These are phyloP conservation scores for Microplitis manilae DNA, from an alignment of 2,888 invertebrate species.

Conservation along the genomic window DNA sequence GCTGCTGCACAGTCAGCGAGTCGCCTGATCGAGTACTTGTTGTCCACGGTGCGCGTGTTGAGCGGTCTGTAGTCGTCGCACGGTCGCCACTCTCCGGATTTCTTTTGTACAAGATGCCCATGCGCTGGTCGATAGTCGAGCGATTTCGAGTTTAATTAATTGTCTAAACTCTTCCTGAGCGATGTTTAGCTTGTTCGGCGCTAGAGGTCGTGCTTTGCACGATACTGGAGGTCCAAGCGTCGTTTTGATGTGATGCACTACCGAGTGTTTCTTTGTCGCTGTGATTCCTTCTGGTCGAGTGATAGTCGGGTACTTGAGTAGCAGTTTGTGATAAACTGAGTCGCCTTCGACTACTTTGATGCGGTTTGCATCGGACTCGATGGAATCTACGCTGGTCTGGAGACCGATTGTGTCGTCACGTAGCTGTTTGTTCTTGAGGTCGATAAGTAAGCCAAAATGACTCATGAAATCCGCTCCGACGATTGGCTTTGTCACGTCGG, in stretches of 20 bases:
- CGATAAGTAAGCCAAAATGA: constrained; percentile 55
- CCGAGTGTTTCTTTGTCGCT: not conserved
- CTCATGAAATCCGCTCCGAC: constrained; percentile 30
- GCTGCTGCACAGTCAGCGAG: constrained; percentile 28
- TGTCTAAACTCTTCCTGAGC: constrained; percentile 55
- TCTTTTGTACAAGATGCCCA: constrained; percentile 64
- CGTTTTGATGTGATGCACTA: constrained; percentile 6
- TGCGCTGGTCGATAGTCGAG: constrained; percentile 60
- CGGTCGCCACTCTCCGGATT: constrained; percentile 59
- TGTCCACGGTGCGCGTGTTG: constrained; percentile 12
- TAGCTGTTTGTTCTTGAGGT: constrained; percentile 50
- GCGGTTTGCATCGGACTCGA: not conserved
- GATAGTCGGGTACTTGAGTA: not conserved
- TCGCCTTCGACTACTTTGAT: constrained; percentile 52
- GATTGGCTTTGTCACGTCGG: constrained; percentile 39
- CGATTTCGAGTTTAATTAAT: constrained; percentile 56
- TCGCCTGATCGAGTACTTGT: constrained; percentile 18
- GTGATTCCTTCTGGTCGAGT: constrained; percentile 4
- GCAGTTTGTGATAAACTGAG: constrained; percentile 52
- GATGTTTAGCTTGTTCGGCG: not conserved
- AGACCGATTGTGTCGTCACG: constrained; percentile 40
- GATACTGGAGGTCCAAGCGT: not conserved
- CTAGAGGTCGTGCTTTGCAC: not conserved
- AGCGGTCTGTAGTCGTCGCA: constrained; percentile 65
- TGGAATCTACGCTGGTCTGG: not conserved